These are phyloP conservation scores for Xestia rhomboidea DNA, from an alignment of 2,888 invertebrate species.

Conservation along the genomic window DNA sequence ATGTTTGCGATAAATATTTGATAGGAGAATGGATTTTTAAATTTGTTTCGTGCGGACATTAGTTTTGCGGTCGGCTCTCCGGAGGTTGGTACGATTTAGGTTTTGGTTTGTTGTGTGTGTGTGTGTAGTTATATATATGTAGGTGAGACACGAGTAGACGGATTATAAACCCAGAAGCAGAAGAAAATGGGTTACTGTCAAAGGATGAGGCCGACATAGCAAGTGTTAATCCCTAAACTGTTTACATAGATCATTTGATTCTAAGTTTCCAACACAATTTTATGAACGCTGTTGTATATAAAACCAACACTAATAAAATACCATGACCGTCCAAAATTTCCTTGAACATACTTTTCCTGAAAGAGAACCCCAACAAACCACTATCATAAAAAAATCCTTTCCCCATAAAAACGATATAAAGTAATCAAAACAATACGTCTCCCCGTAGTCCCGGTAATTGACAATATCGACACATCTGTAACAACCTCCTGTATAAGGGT, in stretches of 20 bases:
- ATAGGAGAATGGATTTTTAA: slow-evolving; percentile 82
- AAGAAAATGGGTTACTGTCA: not conserved
- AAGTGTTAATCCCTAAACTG: not conserved
- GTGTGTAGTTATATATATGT: not conserved
- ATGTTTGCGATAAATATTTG: slow-evolving; percentile 87
- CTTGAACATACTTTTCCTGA: slow-evolving; percentile 1
- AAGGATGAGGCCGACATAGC: not conserved
- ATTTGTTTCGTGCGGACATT: slow-evolving; percentile 73
- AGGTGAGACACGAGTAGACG: not conserved
- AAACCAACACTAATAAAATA: not conserved
- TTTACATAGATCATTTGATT: not conserved
- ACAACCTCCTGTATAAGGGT: slow-evolving; percentile 64
- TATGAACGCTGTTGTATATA: not conserved
- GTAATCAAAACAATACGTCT: slow-evolving; percentile 54
- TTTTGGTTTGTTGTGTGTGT: slow-evolving; percentile 39
- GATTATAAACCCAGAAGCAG: not conserved
- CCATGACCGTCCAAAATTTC: not conserved
- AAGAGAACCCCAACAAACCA: slow-evolving; percentile 3
- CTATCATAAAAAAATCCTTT: slow-evolving; percentile 52
- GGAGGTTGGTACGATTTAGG: slow-evolving; percentile 42
- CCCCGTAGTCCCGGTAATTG: slow-evolving; percentile 69
- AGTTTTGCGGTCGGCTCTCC: slow-evolving; percentile 64
- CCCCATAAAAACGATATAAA: slow-evolving; percentile 61
- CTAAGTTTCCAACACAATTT: not conserved
- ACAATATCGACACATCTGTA: slow-evolving; percentile 72